Conservation (phyloP, 2,888 invertebrate species). For the Drosophila paramelanica region DNA sequence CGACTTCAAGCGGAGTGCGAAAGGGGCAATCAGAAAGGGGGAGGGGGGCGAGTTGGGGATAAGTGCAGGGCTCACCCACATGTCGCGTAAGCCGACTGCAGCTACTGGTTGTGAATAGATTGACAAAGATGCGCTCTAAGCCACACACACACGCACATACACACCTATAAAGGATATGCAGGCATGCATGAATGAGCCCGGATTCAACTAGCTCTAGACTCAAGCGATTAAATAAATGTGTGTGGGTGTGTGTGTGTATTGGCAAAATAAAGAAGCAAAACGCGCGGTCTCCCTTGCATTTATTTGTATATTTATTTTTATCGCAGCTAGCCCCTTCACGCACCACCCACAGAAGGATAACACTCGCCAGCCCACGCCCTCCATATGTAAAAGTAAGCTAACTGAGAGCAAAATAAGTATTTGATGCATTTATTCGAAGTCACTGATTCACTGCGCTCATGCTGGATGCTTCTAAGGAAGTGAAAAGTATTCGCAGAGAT, state of each 20-base stretch:
- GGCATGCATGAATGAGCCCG: slow-evolving; percentile 19
- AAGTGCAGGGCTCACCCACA: slow-evolving; percentile 13
- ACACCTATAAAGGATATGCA: slow-evolving; percentile 20
- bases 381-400: background rate
- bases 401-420: slow-evolving; percentile 9
- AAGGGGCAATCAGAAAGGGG: background rate
- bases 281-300: slow-evolving; percentile 39
- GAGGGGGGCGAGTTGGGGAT: background rate
- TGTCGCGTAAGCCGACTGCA: slow-evolving; percentile 64
- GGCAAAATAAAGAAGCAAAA: slow-evolving; percentile 59
- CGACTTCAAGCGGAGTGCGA: background rate
- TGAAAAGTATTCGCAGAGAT: background rate
- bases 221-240: background rate
- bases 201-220: slow-evolving; percentile 9
- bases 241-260: slow-evolving; percentile 14
- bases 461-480: background rate
- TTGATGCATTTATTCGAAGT: slow-evolving; percentile 17
- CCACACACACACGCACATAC: slow-evolving; percentile 4
- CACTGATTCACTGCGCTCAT: slow-evolving; percentile 2
- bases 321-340: background rate
- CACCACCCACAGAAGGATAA: slow-evolving; percentile 7
- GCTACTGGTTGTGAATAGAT: slow-evolving; percentile 24
- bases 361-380: background rate
- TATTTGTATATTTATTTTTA: slow-evolving; percentile 48
- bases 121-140: slow-evolving; percentile 30